Base-by-base conservation (phyloP, 2,113 vertebrate species). In the Vulpes vulpes region DNA sequence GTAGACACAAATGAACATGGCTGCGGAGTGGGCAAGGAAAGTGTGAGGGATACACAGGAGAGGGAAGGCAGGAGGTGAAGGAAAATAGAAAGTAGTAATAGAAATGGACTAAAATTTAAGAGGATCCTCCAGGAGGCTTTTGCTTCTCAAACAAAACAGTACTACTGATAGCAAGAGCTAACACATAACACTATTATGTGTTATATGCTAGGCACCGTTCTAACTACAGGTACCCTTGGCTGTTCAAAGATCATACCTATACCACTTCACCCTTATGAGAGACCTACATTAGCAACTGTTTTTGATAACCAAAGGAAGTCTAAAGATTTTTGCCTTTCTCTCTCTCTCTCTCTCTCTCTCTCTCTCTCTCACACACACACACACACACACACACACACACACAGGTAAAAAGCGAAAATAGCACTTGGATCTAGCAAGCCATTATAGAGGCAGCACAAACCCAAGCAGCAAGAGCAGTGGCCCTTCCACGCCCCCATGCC, bases 1-100 rank as follows among this genome's bases (percentile, higher is more conserved):
- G 32, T 55, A 97, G 53, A 83, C 32, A 91, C 32, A 89, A 92
- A 86, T 64, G 57, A 96, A 88, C 25, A 32, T 55, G 20, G 12
- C 35, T 79, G 43, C 49, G 22, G 20, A 76, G 16, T n/a, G 6
- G 93, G 73, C 73, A 93, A 80, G 23, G 49, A 49, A 51, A 91
- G 32, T 62, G 6, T 11, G 22, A 93, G 25, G 69, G 25, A 76
- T 14, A 57, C 8, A 53, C 3, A 78, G 43, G 43, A 43, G 53
- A 85, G 23, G 83, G 11, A 14, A 53, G 19, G 32, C 0, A 35
- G 78, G 25, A 97, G 35, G 30, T n/a, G 35, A 74, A 95, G 27
- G 22, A 89, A 74, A 88, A 83, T 16, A 12, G 20, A 49, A 20
- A 74, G 88, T 32, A 87, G 55, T 71, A 25, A 65, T 22, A 83